phyloP scores from a whole-genome alignment of 2,888 invertebrate species.

The Synergus gifuensis region DNA sequence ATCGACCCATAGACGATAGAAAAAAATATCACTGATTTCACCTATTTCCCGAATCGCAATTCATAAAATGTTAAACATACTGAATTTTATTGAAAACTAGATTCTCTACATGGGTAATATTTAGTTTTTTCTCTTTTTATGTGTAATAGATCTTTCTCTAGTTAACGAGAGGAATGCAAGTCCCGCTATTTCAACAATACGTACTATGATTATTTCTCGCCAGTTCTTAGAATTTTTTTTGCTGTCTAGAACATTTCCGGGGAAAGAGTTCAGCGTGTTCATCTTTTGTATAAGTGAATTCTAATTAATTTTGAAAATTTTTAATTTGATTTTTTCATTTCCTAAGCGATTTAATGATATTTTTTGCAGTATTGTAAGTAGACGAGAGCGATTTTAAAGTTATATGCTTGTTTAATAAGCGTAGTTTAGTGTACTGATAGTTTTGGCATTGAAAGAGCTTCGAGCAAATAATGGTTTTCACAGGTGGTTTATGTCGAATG shows the following conservation, averaged over 20 bases:
- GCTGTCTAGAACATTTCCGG: constrained; percentile 2
- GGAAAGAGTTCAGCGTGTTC: neutral
- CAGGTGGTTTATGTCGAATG: constrained; percentile 14
- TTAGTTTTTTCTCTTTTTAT: neutral
- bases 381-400: neutral
- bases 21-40: constrained; percentile 12
- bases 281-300: neutral
- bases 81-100: neutral
- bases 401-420: neutral
- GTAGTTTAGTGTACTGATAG: neutral
- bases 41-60: constrained; percentile 2
- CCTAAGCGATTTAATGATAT: neutral
- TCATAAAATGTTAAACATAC: neutral
- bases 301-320: neutral
- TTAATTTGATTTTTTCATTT: neutral
- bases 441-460: neutral
- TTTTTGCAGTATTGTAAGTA: neutral
- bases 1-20: constrained; percentile 31
- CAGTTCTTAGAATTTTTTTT: constrained; percentile 31
- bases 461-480: neutral
- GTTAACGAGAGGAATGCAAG: constrained; percentile 11
- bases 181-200: constrained; percentile 41
- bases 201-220: constrained; percentile 18
- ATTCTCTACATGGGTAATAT: neutral
- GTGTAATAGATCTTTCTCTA: neutral